Percentiles rank a stretch among this genome's conserved stretches.
Evolutionary conservation across 2,113 vertebrate genomes (phyloP).

Genomic region (Chaetops frenatus): DNA sequence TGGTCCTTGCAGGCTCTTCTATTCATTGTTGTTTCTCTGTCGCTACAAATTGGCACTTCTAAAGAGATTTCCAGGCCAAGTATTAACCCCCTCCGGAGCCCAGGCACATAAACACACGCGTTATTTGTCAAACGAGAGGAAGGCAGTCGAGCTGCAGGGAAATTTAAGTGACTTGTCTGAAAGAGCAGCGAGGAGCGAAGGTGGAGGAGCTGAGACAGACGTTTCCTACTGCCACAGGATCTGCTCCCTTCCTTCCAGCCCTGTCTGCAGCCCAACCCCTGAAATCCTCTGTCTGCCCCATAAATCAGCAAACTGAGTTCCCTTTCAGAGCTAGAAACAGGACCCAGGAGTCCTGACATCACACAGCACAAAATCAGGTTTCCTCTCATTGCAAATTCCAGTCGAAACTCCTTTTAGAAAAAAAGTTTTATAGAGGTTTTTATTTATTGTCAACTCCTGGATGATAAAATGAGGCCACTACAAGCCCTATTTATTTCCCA

Average conservation of each 20-base stretch:
- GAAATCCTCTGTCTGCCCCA: background rate
- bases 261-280: background rate
- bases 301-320: background rate
- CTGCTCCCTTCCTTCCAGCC: background rate
- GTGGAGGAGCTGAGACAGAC: background rate
- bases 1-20: conserved; percentile 3
- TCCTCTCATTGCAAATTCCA: conserved; percentile 11
- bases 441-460: conserved; percentile 34
- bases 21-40: conserved; percentile 40
- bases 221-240: background rate
- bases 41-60: conserved; percentile 54
- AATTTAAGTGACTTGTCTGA: conserved; percentile 33
- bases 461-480: conserved; percentile 38
- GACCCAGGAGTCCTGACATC: background rate
- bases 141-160: background rate
- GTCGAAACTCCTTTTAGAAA: background rate
- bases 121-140: conserved; percentile 45
- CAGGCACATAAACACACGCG: conserved; percentile 37
- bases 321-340: background rate
- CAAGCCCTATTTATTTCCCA: conserved; percentile 47
- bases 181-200: background rate
- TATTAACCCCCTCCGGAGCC: conserved; percentile 54
- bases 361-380: background rate
- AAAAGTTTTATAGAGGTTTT: conserved; percentile 44
- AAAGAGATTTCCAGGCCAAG: conserved; percentile 60